Conservation (phyloP, 2,797 vertebrate species). For the Poecilia wingei region DNA sequence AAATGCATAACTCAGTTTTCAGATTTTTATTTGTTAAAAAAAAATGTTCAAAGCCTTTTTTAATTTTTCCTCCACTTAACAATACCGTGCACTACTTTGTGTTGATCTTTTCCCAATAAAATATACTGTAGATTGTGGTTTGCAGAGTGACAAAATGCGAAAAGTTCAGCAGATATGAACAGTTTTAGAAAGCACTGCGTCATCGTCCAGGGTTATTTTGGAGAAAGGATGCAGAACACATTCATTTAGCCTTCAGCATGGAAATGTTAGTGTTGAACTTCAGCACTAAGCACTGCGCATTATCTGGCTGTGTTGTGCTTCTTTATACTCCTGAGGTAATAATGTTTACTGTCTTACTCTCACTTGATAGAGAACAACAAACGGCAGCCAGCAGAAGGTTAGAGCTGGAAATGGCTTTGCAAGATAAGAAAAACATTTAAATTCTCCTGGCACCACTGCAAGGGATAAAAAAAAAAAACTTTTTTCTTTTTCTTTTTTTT, state of each 20-base stretch:
- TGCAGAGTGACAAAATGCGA: background rate
- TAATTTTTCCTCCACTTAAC: background rate
- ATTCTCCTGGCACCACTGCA: conserved; percentile 15
- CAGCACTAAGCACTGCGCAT: conserved; percentile 11
- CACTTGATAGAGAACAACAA: conserved; percentile 19
- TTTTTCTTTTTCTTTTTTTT: conserved; percentile 22
- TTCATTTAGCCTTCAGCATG: conserved; percentile 1
- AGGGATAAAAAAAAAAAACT: conserved; percentile 20
- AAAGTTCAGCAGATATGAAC: background rate
- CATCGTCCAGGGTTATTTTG: background rate
- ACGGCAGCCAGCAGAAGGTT: conserved; percentile 18
- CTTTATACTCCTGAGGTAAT: conserved; percentile 27
- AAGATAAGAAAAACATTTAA: conserved; percentile 24
- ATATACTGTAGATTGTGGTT: background rate
- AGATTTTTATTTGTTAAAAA: background rate
- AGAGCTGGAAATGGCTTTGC: conserved; percentile 27
- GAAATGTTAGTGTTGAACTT: conserved; percentile 1
- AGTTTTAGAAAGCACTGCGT: background rate
- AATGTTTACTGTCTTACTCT: conserved; percentile 27
- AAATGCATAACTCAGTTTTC: background rate
- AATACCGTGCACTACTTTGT: background rate
- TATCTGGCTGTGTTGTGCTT: conserved; percentile 17
- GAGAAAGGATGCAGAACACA: background rate
- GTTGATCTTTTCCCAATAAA: background rate
- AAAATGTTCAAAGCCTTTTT: background rate